Evolutionary conservation across 2,113 vertebrate species (phyloP).

Genomic region (Colius striatus): DNA sequence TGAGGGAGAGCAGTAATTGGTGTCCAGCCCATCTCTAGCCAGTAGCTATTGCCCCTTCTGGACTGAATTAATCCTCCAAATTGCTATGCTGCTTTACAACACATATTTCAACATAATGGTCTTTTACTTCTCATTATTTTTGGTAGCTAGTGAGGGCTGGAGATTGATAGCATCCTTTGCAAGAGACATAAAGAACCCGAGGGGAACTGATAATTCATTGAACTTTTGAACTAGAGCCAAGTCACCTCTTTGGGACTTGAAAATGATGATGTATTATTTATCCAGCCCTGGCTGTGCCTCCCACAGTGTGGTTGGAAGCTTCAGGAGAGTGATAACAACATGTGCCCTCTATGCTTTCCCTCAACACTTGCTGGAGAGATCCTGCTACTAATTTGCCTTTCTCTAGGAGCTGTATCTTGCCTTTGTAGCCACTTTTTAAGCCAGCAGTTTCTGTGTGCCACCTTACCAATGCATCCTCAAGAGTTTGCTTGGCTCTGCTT

Average conservation of each 20-base stretch:
- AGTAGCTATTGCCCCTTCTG: constrained; percentile 64
- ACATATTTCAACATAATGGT: constrained; percentile 66
- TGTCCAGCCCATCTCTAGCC: constrained; percentile 63
- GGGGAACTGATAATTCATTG: constrained; percentile 51
- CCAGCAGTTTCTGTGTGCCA: background rate
- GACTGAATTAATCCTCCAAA: constrained; percentile 66
- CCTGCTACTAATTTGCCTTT: constrained; percentile 21
- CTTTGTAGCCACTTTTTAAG: background rate
- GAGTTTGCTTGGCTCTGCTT: background rate
- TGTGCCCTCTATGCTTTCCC: background rate
- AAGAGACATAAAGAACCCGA: constrained; percentile 54
- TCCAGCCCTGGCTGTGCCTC: constrained; percentile 25
- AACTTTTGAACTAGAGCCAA: constrained; percentile 64
- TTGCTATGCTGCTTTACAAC: constrained; percentile 54
- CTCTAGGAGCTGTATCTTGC: background rate
- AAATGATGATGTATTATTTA: constrained; percentile 66
- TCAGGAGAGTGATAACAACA: constrained; percentile 8
- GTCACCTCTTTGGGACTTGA: constrained; percentile 41
- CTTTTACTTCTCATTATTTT: constrained; percentile 66
- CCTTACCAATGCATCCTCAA: background rate
- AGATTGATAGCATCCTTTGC: constrained; percentile 62
- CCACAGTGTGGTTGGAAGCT: background rate
- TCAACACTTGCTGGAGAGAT: background rate
- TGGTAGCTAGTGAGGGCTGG: constrained; percentile 43
- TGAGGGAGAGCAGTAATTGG: constrained; percentile 59